A percentile compares a stretch with the other conserved stretches of the same genome.
phyloP scores from a whole-genome alignment of 2,797 vertebrate species.

The Sphenopsis melanotis region DNA sequence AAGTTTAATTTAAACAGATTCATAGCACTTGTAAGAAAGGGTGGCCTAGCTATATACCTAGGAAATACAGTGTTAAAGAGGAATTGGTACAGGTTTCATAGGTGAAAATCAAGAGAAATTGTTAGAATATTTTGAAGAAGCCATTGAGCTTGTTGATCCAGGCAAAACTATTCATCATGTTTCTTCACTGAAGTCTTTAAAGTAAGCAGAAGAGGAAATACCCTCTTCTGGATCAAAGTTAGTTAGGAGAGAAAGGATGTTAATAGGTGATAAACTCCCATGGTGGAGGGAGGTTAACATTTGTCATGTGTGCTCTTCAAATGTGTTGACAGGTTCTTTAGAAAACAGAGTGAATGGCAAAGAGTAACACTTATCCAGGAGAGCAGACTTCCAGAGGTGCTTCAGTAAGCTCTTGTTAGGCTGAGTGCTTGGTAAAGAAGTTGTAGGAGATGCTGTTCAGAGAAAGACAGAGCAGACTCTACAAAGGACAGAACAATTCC shows the following conservation, averaged over 20 bases:
- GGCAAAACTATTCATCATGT: not conserved
- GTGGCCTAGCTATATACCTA: not conserved
- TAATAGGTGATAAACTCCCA: not conserved
- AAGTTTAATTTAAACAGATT: not conserved
- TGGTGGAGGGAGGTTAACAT: not conserved
- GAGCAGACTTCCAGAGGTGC: not conserved
- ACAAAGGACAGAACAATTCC: not conserved
- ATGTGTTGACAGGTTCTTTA: not conserved
- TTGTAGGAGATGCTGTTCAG: not conserved
- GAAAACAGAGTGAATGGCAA: not conserved
- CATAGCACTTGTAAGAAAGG: not conserved
- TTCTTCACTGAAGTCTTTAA: not conserved
- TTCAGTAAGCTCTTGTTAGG: not conserved
- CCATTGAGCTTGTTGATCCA: not conserved
- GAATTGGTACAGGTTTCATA: not conserved
- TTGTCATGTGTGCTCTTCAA: not conserved
- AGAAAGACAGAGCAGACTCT: not conserved
- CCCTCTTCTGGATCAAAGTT: not conserved
- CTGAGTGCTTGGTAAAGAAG: not conserved
- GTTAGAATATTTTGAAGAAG: not conserved
- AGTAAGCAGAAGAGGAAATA: not conserved
- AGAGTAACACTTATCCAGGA: not conserved
- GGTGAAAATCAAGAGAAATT: not conserved
- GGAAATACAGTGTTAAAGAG: not conserved
- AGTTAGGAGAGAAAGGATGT: not conserved